Base-by-base conservation (phyloP, 2,888 invertebrate genomes). In the Gasteruption jaculator region DNA sequence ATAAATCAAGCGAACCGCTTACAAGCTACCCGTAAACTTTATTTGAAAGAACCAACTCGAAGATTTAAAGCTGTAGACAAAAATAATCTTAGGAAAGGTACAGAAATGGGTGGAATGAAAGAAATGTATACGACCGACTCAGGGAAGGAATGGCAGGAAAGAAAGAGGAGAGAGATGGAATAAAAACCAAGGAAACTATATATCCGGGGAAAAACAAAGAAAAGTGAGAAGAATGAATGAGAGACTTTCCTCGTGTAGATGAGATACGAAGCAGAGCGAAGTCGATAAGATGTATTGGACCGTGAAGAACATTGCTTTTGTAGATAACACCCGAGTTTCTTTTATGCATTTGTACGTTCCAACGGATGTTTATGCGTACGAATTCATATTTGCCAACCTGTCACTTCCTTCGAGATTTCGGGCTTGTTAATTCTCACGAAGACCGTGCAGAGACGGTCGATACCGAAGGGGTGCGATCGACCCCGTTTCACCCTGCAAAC, bases 11-110 rank as follows among this genome's bases (percentile, higher is more conserved):
- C 58, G 52, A 48, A 43, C 50, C 53, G 52, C 50, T 56, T 52
- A n/a, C n/a, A n/a, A n/a, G n/a, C n/a, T n/a, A n/a, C n/a, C 47
- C 50, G 53, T 58, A 61, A 61, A 61, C 57, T 62, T 62, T 61
- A 61, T 62, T 61, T 59, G 56, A 61, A 61, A 61, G 60, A 55
- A 54, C 52, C 52, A 30, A 38, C 48, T n/a, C 45, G 48, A 56
- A 59, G 58, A 59, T 59, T 59, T 59, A 59, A 54, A 50, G 52
- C 57, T 45, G 50, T 51, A 54, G 58, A 56, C 57, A 54, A 61
- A 59, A 61, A 61, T 61, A 61, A 61, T 60, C 57, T 57, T 38
- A 40, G 29, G 40, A 24, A 35, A 36, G 29, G 24, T 35, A 16
- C 18, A 25, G 19, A 5, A 10, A 18, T 18, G 34, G 43, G 30